Percentiles rank a stretch among this genome's conserved stretches.
Evolutionary conservation across 2,888 invertebrate genomes (phyloP).

Genomic region (Mythimna vitellina): DNA sequence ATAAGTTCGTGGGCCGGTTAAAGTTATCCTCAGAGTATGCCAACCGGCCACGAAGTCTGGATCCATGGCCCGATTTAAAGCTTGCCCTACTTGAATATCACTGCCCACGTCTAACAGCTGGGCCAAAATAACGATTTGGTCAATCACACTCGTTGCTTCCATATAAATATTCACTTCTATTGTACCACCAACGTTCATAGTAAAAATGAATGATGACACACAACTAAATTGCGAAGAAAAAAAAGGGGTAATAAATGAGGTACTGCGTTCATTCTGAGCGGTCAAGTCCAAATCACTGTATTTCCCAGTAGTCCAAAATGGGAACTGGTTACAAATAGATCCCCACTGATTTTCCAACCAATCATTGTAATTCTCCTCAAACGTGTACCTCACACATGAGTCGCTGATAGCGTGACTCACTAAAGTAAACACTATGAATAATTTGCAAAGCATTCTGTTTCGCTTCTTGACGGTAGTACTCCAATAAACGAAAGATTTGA

Average conservation of each 20-base stretch:
- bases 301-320: conserved; percentile 65
- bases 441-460: conserved; percentile 56
- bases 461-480: conserved; percentile 33
- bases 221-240: conserved; percentile 8
- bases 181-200: conserved; percentile 5
- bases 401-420: conserved; percentile 64
- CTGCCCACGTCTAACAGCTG: not conserved
- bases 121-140: conserved; percentile 5
- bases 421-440: conserved; percentile 53
- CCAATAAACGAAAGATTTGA: conserved; percentile 42
- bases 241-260: conserved; percentile 65
- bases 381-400: conserved; percentile 70
- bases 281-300: conserved; percentile 34
- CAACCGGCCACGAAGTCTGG: conserved; percentile 17
- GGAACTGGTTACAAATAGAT: conserved; percentile 53
- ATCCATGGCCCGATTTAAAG: not conserved
- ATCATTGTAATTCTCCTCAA: conserved; percentile 69
- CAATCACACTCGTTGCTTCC: not conserved
- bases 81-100: not conserved
- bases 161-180: conserved; percentile 6
- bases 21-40: conserved; percentile 23
- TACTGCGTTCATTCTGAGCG: conserved; percentile 65
- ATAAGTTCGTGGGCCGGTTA: conserved; percentile 7
- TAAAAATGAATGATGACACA: conserved; percentile 32
- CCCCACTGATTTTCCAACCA: conserved; percentile 66